phyloP scores from a whole-genome alignment of 2,797 vertebrate species.

The Moxostoma hubbsi region DNA sequence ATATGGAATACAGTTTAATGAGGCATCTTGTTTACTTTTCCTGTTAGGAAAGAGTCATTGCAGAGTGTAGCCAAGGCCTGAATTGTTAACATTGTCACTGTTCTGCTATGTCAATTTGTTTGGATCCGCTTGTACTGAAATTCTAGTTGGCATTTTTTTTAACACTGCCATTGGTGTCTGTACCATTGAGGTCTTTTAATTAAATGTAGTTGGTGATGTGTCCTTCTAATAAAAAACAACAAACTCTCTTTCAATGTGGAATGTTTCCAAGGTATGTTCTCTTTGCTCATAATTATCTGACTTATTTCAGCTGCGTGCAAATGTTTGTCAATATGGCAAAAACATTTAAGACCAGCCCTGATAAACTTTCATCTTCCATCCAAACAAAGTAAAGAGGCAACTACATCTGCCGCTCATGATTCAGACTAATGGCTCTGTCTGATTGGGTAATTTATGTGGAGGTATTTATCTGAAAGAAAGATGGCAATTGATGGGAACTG shows the following conservation, averaged over 20 bases:
- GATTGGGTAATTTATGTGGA: slow-evolving; percentile 6
- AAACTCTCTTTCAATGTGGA: neutral
- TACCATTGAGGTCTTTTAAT: slow-evolving; percentile 9
- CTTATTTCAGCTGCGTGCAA: neutral
- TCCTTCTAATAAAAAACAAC: neutral
- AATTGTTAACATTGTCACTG: slow-evolving; percentile 15
- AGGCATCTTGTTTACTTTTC: slow-evolving; percentile 38
- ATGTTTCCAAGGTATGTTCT: neutral
- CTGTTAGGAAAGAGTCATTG: slow-evolving; percentile 10
- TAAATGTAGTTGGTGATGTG: neutral
- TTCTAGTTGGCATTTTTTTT: neutral
- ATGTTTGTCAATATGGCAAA: neutral
- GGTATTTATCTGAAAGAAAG: neutral
- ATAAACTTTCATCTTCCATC: neutral
- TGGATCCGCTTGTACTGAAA: neutral
- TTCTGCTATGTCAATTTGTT: slow-evolving; percentile 12
- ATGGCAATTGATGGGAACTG: neutral
- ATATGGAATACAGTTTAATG: slow-evolving; percentile 39
- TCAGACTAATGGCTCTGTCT: slow-evolving; percentile 30
- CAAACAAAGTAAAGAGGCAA: slow-evolving; percentile 20
- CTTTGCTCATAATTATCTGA: neutral
- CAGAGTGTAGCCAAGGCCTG: neutral
- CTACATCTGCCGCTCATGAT: neutral
- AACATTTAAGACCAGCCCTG: neutral
- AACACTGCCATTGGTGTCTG: neutral